Conservation (phyloP, 2,113 vertebrate species). For the Leucopsar rothschildi region DNA sequence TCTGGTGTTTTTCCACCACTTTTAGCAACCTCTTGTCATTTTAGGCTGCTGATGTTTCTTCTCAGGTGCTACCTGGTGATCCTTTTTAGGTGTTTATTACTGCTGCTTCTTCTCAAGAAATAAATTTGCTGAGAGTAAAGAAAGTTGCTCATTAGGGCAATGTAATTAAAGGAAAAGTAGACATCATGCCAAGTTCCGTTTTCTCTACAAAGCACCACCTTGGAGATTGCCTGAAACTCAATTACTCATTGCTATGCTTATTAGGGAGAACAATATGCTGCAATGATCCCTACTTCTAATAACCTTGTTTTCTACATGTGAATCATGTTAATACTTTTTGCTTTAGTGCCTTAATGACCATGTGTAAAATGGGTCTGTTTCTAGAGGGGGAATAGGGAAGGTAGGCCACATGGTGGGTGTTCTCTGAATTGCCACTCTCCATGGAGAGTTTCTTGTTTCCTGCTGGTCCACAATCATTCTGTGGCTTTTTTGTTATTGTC, state of each 20-base stretch:
- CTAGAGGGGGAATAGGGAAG: background rate
- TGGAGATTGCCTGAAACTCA: conserved; percentile 70
- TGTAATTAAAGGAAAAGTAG: conserved; percentile 71
- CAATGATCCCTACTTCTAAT: conserved; percentile 61
- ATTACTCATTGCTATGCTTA: conserved; percentile 67
- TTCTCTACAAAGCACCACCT: conserved; percentile 60
- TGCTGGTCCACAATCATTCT: background rate
- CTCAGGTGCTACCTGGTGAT: background rate
- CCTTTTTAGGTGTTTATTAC: conserved; percentile 41
- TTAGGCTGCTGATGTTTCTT: background rate
- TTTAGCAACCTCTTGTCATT: background rate
- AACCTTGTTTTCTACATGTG: conserved; percentile 66
- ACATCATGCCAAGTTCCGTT: conserved; percentile 56
- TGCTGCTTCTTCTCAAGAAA: conserved; percentile 50
- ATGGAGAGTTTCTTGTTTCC: background rate
- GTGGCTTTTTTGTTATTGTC: background rate
- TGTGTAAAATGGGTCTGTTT: conserved; percentile 5
- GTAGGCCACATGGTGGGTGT: background rate
- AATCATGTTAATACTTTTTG: conserved; percentile 54
- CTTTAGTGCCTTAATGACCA: conserved; percentile 23
- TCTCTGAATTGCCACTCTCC: background rate
- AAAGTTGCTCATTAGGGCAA: conserved; percentile 64
- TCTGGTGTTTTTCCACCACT: background rate
- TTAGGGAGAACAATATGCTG: conserved; percentile 65
- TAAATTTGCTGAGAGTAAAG: conserved; percentile 49